Base-by-base conservation (phyloP, 1,140 invertebrate species). In the Samia ricini region DNA sequence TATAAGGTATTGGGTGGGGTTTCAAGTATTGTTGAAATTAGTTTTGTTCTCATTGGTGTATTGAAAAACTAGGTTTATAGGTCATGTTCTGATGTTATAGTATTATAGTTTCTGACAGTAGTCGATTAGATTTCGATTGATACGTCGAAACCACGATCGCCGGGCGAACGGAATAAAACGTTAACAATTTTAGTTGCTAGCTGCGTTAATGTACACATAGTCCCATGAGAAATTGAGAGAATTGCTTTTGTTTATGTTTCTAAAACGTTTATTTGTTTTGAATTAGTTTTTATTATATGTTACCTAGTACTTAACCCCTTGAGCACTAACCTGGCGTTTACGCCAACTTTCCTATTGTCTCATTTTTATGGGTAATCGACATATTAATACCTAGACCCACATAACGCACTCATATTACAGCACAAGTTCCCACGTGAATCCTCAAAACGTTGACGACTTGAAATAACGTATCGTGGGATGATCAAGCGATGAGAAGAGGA, bases 41-140 rank as follows among this genome's bases (percentile, higher is more conserved):
- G 3, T 18, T 52, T 52, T 52, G 50, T 18, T 52, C 22, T 15
- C 5, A 23, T 21, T 52, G 2, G 10, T 52, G 50, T 21, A 52
- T 52, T 21, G 50, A 21, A 52, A 52, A 52, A 52, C 18, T 52
- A 20, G 50, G 50, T 52, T 52, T 52, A 52, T 52, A 21, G 50
- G 50, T 15, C 5, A 52, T 19, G 50, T 23, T 52, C 50, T 20
- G 50, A 52, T 7, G 50, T 23, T 21, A 36, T 8, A 5, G n/a
- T n/a, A n/a, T n/a, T n/a, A 10, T 36, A 5, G 50, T 52, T 52
- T 6, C 19, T 23, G 50, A 52, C 50, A 23, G 50, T 36, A 36
- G 21, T n/a, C 21, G 50, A 52, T 52, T 23, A 21, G 50, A 52
- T 36, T 52, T 52, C 22, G 50, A 52, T 52, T 36, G 12, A 36